Evolutionary conservation across 2,113 vertebrate species (phyloP).

Genomic region (Oryzias melastigma): DNA sequence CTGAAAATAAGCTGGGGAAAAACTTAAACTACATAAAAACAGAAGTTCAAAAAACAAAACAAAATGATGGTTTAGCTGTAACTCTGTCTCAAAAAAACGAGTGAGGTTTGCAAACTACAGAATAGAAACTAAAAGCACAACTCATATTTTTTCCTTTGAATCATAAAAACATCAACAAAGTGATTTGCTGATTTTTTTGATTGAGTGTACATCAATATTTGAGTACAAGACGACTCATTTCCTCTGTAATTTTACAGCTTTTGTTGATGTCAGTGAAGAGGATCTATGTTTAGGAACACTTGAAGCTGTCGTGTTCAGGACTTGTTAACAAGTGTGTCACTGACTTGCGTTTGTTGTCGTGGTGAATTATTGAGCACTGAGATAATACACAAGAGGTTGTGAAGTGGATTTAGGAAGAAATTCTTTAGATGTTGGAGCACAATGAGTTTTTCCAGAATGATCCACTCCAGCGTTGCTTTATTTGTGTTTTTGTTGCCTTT

Average conservation of each 20-base stretch:
- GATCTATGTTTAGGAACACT: slow-evolving; percentile 1
- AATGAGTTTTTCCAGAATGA: not conserved
- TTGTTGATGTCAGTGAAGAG: not conserved
- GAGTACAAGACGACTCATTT: not conserved
- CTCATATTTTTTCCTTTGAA: not conserved
- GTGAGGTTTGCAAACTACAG: too few species aligned
- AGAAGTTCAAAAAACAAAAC: too few species aligned
- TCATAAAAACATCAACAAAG: not conserved
- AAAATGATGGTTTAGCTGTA: too few species aligned
- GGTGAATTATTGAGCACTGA: not conserved
- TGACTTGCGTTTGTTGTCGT: not conserved
- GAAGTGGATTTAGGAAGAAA: not conserved
- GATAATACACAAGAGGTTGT: not conserved
- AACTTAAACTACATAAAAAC: too few species aligned
- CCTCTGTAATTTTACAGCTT: not conserved
- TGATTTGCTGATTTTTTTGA: not conserved
- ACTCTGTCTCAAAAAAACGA: too few species aligned
- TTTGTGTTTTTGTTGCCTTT: too few species aligned
- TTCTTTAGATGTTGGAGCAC: not conserved
- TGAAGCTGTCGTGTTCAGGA: not conserved
- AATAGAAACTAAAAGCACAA: not conserved
- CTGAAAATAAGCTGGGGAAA: too few species aligned
- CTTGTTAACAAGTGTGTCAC: slow-evolving; percentile 1
- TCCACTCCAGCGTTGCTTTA: not conserved
- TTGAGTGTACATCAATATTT: not conserved